Evolutionary conservation across 2,797 vertebrate species (phyloP).

Genomic region (Neosilurus hyrtlii): DNA sequence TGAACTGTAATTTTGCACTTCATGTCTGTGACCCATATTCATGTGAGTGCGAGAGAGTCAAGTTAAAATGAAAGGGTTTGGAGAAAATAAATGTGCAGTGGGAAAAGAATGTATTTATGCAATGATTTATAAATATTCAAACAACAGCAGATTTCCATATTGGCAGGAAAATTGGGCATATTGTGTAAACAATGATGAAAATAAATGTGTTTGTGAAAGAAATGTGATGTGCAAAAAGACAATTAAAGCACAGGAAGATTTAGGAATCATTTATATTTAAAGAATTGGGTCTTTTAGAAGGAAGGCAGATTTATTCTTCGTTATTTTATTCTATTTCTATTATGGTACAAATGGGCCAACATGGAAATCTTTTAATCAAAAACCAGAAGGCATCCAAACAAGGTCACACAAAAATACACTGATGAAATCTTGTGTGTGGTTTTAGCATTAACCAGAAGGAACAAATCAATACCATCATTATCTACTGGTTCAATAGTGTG

Average conservation of each 20-base stretch:
- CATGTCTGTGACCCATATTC: neutral
- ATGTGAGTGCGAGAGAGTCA: neutral
- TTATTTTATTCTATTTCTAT: neutral
- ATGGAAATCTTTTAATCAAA: neutral
- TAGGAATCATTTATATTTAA: neutral
- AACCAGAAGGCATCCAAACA: neutral
- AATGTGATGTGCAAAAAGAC: constrained; percentile 15
- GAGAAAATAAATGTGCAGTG: neutral
- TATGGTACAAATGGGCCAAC: constrained; percentile 67
- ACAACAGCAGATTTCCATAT: neutral
- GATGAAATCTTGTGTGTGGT: constrained; percentile 16
- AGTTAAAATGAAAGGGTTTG: neutral
- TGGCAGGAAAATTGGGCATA: neutral
- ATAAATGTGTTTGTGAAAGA: constrained; percentile 18
- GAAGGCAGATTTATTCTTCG: no score
- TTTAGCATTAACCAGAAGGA: constrained; percentile 17
- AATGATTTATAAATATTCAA: constrained; percentile 4
- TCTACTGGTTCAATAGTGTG: constrained; percentile 29
- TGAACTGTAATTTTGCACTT: neutral
- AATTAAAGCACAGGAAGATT: neutral
- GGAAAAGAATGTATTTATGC: neutral
- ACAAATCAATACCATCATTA: constrained; percentile 42
- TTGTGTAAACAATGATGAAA: constrained; percentile 5
- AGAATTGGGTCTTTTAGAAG: neutral
- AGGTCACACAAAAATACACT: neutral